Conservation (phyloP, 2,113 vertebrate genomes). For the Microtus montanus region DNA sequence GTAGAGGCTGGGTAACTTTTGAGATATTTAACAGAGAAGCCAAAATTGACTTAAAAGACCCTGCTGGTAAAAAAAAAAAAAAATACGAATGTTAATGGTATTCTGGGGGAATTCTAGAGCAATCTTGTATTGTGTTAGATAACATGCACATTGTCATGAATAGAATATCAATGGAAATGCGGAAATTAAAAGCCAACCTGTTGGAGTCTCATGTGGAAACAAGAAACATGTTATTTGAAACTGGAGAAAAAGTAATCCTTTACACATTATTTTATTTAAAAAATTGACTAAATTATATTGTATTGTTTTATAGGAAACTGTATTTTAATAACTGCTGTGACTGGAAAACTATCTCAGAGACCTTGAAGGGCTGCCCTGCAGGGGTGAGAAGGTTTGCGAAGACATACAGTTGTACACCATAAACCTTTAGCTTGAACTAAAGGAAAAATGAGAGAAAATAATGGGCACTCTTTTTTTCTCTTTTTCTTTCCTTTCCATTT, state of each 20-base stretch:
- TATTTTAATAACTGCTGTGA: not conserved
- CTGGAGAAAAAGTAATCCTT: not conserved
- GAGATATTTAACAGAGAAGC: not conserved
- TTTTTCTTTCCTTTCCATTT: not conserved
- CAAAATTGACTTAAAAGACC: not conserved
- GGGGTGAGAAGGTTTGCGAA: not conserved
- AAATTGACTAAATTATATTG: not conserved
- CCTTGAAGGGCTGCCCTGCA: too few species aligned
- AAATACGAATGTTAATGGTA: not conserved
- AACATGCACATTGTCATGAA: not conserved
- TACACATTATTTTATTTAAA: not conserved
- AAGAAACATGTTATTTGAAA: not conserved
- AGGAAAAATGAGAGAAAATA: not conserved
- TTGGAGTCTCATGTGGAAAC: not conserved
- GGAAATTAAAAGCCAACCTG: not conserved
- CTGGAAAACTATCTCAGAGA: not conserved
- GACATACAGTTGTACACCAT: not conserved
- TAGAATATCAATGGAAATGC: not conserved
- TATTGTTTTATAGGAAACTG: not conserved
- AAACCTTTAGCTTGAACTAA: not conserved
- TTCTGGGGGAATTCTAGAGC: not conserved
- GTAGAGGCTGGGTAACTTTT: not conserved
- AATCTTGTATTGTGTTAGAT: not conserved
- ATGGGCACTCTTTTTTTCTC: not conserved
- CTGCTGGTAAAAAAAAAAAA: conserved; percentile 23